These are phyloP conservation scores for Boloria euphrosyne DNA, from an alignment of 2,888 invertebrate species.

Conservation along the genomic window DNA sequence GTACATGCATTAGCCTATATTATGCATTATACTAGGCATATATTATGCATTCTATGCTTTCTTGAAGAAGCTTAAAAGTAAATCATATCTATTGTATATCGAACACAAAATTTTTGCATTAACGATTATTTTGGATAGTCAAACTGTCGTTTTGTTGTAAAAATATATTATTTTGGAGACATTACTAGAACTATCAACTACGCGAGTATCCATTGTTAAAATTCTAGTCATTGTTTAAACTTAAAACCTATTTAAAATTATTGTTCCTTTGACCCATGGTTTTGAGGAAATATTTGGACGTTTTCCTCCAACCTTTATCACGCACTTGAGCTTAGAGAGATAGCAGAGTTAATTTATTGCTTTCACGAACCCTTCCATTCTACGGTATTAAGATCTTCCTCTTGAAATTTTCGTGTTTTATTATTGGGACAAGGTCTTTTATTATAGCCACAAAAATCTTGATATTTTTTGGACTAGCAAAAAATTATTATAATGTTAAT, in stretches of 20 bases:
- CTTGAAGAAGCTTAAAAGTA: too few relatives aligned
- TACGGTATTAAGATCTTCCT: constrained; percentile 26
- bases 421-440: constrained; percentile 13
- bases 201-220: neutral
- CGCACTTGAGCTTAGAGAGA: constrained; percentile 26
- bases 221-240: constrained; percentile 1
- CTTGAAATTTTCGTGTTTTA: constrained; percentile 29
- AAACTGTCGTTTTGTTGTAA: too few relatives aligned
- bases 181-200: too few relatives aligned
- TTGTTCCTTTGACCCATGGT: constrained; percentile 14
- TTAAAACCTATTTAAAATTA: constrained; percentile 14
- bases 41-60: too few relatives aligned
- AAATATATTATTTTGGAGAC: too few relatives aligned
- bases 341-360: constrained; percentile 31
- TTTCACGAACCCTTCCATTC: constrained; percentile 31
- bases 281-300: constrained; percentile 19
- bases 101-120: too few relatives aligned
- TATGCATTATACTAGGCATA: too few relatives aligned
- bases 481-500: neutral
- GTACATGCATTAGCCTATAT: too few relatives aligned
- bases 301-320: constrained; percentile 27
- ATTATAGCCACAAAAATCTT: neutral
- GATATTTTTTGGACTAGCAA: constrained; percentile 4
- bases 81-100: too few relatives aligned
- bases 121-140: too few relatives aligned